Evolutionary conservation across 1,140 invertebrate species (phyloP).

Genomic region (Halictus rubicundus): DNA sequence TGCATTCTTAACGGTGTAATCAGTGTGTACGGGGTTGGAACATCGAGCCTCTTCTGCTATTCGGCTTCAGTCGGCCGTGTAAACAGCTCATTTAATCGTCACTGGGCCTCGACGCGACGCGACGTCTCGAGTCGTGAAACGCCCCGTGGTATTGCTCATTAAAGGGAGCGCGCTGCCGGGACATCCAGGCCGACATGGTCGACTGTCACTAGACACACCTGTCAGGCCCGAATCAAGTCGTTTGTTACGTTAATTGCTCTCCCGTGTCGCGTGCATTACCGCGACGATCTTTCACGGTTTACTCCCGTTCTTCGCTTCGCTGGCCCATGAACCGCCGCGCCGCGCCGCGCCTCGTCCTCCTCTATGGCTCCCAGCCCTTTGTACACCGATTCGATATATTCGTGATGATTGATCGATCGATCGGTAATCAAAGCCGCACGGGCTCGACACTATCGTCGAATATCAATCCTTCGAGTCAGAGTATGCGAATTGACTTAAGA

Average conservation of each 20-base stretch:
- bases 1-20: slow-evolving; percentile 22
- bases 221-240: slow-evolving; percentile 53
- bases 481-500: too few relatives aligned
- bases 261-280: slow-evolving; percentile 60
- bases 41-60: neutral
- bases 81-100: slow-evolving; percentile 38
- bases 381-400: neutral
- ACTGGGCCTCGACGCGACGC: too few relatives aligned
- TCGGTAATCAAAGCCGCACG: neutral
- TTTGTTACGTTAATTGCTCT: slow-evolving; percentile 66
- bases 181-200: slow-evolving; percentile 30
- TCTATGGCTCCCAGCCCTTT: neutral
- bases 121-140: slow-evolving; percentile 23
- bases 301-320: slow-evolving; percentile 44
- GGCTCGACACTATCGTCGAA: neutral
- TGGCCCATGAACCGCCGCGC: slow-evolving; percentile 21
- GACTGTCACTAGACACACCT: slow-evolving; percentile 34
- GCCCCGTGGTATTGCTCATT: slow-evolving; percentile 29
- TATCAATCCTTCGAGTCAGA: neutral
- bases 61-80: slow-evolving; percentile 1
- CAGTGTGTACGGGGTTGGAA: neutral
- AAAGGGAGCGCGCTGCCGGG: slow-evolving; percentile 18
- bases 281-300: slow-evolving; percentile 47
- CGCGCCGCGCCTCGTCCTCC: too few relatives aligned
- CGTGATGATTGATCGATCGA: slow-evolving; percentile 7